Evolutionary conservation across 2,888 invertebrate species (phyloP).

Genomic region (Lycaena phlaeas): DNA sequence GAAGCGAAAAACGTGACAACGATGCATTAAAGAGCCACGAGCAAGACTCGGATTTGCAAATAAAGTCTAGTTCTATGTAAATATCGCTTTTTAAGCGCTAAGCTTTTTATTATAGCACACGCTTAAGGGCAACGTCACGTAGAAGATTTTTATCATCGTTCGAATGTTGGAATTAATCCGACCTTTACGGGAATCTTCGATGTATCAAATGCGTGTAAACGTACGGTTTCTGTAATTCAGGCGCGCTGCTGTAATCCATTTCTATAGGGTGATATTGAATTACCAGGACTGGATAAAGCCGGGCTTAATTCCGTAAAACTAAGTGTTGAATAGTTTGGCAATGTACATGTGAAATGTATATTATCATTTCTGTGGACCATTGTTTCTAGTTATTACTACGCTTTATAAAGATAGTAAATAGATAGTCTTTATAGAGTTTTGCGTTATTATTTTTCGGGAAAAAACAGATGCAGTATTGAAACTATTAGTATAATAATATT

Average conservation of each 20-base stretch:
- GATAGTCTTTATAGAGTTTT: too few species aligned
- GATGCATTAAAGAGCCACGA: slow-evolving; percentile 12
- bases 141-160: too few species aligned
- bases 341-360: too few species aligned
- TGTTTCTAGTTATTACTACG: too few species aligned
- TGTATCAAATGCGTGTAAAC: slow-evolving; percentile 50
- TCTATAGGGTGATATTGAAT: slow-evolving; percentile 51
- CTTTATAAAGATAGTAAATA: too few species aligned
- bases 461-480: too few species aligned
- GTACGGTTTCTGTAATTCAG: slow-evolving; percentile 72
- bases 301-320: slow-evolving; percentile 4
- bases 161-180: slow-evolving; percentile 58
- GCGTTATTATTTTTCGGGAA: too few species aligned
- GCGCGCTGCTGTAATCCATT: slow-evolving; percentile 59
- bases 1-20: slow-evolving; percentile 1
- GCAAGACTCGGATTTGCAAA: slow-evolving; percentile 3
- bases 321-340: too few species aligned
- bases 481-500: too few species aligned
- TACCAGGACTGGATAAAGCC: slow-evolving; percentile 40
- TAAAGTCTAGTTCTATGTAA: slow-evolving; percentile 1
- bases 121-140: slow-evolving; percentile 17
- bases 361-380: too few species aligned
- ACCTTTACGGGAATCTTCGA: slow-evolving; percentile 51
- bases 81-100: slow-evolving; percentile 19
- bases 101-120: slow-evolving; percentile 27